These are phyloP conservation scores for Drosophila bifasciata DNA, from an alignment of 1,140 invertebrate genomes.

Conservation along the genomic window DNA sequence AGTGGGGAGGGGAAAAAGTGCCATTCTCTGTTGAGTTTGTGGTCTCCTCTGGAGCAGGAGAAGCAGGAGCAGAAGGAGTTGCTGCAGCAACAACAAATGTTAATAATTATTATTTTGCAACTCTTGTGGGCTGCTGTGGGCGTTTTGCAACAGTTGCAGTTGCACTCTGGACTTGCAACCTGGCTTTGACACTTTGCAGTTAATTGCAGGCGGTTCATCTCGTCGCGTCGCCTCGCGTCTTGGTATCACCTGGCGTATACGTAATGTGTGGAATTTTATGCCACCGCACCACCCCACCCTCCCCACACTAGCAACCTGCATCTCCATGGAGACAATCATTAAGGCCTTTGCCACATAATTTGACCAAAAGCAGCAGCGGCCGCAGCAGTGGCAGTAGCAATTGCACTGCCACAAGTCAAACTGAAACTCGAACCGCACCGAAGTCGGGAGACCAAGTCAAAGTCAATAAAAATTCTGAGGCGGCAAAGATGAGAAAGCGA, in stretches of 20 bases:
- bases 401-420: constrained; percentile 34
- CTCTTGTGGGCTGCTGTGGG: constrained; percentile 49
- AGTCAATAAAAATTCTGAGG: constrained; percentile 73
- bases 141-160: constrained; percentile 26
- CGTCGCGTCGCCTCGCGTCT: constrained; percentile 11
- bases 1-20: not conserved
- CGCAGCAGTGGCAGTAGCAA: not conserved
- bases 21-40: too few species aligned
- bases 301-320: constrained; percentile 31
- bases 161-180: too few species aligned
- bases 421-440: constrained; percentile 32
- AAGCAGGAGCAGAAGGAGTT: not conserved
- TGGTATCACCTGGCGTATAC: constrained; percentile 65
- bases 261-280: constrained; percentile 56
- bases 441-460: constrained; percentile 49
- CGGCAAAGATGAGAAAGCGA: constrained; percentile 54
- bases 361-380: constrained; percentile 56
- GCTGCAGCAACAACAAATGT: constrained; percentile 22
- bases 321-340: constrained; percentile 71
- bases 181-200: constrained; percentile 57
- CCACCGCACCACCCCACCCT: too few species aligned
- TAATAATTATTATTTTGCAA: constrained; percentile 75
- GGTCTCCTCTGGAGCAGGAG: not conserved
- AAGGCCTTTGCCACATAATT: constrained; percentile 63
- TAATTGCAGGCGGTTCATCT: constrained; percentile 12